phyloP scores from a whole-genome alignment of 2,797 vertebrate species.

The Cirrhinus mrigala region DNA sequence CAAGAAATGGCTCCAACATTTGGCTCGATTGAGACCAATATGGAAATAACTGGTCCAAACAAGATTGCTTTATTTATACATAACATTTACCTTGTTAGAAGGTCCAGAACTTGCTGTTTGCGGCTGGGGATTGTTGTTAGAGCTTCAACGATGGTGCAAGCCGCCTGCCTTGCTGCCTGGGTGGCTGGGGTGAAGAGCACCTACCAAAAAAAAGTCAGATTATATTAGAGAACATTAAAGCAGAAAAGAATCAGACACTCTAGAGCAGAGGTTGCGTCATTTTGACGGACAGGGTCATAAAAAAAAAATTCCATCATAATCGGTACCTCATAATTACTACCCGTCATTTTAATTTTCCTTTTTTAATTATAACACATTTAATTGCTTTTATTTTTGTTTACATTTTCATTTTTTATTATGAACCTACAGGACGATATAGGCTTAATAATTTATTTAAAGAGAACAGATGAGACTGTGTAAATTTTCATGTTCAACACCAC shows the following conservation, averaged over 20 bases:
- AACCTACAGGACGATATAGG: too few relatives aligned
- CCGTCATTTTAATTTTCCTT: too few relatives aligned
- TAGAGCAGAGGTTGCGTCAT: too few relatives aligned
- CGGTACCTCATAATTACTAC: too few relatives aligned
- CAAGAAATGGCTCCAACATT: not conserved
- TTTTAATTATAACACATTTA: too few relatives aligned
- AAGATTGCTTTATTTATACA: not conserved
- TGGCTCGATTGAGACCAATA: not conserved
- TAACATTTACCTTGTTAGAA: slow-evolving; percentile 90
- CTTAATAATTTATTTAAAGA: too few relatives aligned
- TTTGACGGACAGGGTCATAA: too few relatives aligned
- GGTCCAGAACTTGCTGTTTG: slow-evolving; percentile 96
- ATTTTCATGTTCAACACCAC: too few relatives aligned
- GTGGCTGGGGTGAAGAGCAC: slow-evolving; percentile 98
- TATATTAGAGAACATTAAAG: not conserved
- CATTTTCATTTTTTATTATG: too few relatives aligned
- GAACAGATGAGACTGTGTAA: too few relatives aligned
- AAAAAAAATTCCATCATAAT: too few relatives aligned
- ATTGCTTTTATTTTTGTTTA: too few relatives aligned
- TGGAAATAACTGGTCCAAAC: not conserved
- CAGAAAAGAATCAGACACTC: not conserved
- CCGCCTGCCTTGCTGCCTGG: slow-evolving; percentile 95
- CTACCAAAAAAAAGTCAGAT: slow-evolving; percentile 69
- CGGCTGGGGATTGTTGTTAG: slow-evolving; percentile 95
- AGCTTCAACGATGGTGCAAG: slow-evolving; percentile 97